These are phyloP conservation scores for Coccyzus lansbergi DNA, from an alignment of 2,797 vertebrate species.

Conservation along the genomic window DNA sequence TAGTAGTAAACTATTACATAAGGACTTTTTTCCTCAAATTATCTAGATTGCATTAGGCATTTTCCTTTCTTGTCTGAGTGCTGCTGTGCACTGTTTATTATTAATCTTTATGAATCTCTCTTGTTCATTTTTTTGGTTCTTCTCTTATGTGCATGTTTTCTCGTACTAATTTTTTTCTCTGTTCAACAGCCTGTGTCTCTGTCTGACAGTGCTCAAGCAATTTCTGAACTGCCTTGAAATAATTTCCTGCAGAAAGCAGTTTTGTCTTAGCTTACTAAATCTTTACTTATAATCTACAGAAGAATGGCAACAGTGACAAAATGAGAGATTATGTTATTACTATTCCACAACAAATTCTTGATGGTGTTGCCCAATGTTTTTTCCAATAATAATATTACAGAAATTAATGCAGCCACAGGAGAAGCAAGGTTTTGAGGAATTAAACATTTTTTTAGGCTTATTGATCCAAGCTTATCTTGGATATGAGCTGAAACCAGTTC, in stretches of 20 bases:
- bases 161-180: slow-evolving; percentile 7
- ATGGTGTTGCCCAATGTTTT: not conserved
- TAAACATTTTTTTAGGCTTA: not conserved
- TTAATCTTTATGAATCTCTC: slow-evolving; percentile 5
- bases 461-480: not conserved
- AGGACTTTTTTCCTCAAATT: not conserved
- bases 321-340: slow-evolving; percentile 18
- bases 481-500: not conserved
- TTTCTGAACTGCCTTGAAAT: slow-evolving; percentile 44
- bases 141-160: not conserved
- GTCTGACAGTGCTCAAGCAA: slow-evolving; percentile 4
- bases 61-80: not conserved
- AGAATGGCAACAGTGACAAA: slow-evolving; percentile 21
- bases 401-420: not conserved
- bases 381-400: not conserved
- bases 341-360: not conserved
- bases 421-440: not conserved
- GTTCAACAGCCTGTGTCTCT: not conserved
- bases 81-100: not conserved
- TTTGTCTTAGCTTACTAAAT: not conserved
- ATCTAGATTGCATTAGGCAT: not conserved
- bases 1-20: not conserved
- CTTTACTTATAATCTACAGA: slow-evolving; percentile 18
- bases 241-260: slow-evolving; percentile 23
- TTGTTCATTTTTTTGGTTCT: not conserved